Base-by-base conservation (phyloP, 1,140 invertebrate species). In the Prorops nasuta region DNA sequence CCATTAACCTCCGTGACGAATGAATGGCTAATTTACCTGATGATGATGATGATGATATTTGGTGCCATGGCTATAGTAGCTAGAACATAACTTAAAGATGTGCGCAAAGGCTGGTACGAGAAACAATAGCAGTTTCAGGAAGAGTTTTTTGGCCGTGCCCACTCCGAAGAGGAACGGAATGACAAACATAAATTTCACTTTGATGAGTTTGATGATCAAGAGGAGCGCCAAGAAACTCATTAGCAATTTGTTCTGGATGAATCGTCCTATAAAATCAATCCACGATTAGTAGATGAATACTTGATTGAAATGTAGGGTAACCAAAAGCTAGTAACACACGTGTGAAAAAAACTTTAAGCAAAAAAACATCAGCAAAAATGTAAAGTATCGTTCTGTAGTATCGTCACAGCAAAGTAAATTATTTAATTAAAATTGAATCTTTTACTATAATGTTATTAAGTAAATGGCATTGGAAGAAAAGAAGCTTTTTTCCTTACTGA, bases 61-160 rank as follows among this genome's bases (percentile, higher is more conserved):
- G n/a, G 85, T 83, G 49, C 88, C 84, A 55, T 80, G 80, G 43
- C 83, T 82, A 48, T 90, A 87, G 58, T 91, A 91, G 72, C 86
- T 88, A 9, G 88, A 87, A 69, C 90, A 92, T 1, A 91, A 77
- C 66, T 91, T 91, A 77, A 91, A 92, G 51, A 92, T 81, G 64
- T 91, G 88, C 40, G 87, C 84, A 32, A 92, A 74, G 0, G 88
- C 87, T 1, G 90, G 90, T 64, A 91, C 89, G 4, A 92, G 64
- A 79, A 91, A 91, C 1, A 92, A 79, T 15, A 92, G 66, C 21
- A 91, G 75, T 62, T 92, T 91, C 3, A 92, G 75, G 54, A 91
- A 80, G 44, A 92, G 74, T 66, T 91, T 92, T 73, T 92, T 92
- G 1, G 89, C 89, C 0, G 89, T 84, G 1, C 86, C 86, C 3